phyloP scores from a whole-genome alignment of 2,888 invertebrate species.

The Hirtodrosophila trivittata region DNA sequence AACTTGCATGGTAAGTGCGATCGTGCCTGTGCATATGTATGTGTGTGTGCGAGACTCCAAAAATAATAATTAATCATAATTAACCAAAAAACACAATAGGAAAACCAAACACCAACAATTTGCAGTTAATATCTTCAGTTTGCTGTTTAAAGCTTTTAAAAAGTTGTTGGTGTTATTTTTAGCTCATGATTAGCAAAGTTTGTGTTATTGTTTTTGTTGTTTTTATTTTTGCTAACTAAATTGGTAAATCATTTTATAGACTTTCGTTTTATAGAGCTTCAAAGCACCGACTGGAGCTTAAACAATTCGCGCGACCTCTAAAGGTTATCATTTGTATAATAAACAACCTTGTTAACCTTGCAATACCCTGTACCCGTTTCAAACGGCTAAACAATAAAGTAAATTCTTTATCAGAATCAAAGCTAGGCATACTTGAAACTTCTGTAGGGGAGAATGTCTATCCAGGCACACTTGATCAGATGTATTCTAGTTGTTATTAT shows the following conservation, averaged over 20 bases:
- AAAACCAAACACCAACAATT: conserved; percentile 20
- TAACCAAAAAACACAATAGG: conserved; percentile 51
- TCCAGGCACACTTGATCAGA: too few species aligned
- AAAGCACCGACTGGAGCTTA: conserved; percentile 37
- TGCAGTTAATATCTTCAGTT: conserved; percentile 33
- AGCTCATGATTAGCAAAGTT: conserved; percentile 70
- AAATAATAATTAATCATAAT: conserved; percentile 76
- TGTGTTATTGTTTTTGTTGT: conserved; percentile 16
- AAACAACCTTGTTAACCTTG: conserved; percentile 53
- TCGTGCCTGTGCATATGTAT: conserved; percentile 1
- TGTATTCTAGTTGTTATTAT: conserved; percentile 11
- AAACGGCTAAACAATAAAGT: not conserved
- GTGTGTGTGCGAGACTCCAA: conserved; percentile 15
- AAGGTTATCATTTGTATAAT: conserved; percentile 63
- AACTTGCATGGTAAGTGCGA: conserved; percentile 94
- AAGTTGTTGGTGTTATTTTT: conserved; percentile 70
- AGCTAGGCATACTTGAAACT: too few species aligned
- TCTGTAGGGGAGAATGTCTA: too few species aligned
- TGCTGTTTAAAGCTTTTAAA: conserved; percentile 47
- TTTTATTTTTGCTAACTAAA: conserved; percentile 33
- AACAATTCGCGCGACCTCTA: conserved; percentile 49
- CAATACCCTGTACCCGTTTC: not conserved
- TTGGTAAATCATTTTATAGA: conserved; percentile 54
- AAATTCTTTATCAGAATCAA: not conserved
- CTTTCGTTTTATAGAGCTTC: conserved; percentile 56